These are phyloP conservation scores for Sarcophaga variegata DNA, from an alignment of 2,888 invertebrate species.

Conservation along the genomic window DNA sequence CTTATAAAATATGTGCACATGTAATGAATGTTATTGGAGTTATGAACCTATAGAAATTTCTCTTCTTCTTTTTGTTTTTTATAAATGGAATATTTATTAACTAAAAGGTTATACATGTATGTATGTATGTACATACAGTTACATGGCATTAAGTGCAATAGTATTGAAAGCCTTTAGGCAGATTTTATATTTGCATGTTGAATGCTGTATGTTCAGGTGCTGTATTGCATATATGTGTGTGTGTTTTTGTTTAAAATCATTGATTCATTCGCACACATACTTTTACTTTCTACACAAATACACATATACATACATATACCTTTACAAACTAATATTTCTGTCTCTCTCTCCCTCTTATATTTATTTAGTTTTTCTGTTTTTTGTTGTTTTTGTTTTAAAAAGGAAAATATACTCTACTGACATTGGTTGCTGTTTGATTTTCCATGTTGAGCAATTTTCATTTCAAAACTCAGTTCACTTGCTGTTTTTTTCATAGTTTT, in stretches of 20 bases:
- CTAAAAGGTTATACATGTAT: background rate
- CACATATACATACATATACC: too few relatives aligned
- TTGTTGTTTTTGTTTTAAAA: background rate
- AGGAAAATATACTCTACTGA: constrained; percentile 9
- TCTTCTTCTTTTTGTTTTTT: too few relatives aligned
- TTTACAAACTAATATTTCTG: too few relatives aligned
- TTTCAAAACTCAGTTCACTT: background rate
- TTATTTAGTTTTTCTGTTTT: too few relatives aligned
- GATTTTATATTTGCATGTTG: background rate
- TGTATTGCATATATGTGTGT: background rate
- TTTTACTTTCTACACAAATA: background rate
- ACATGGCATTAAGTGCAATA: background rate
- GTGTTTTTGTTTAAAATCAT: background rate
- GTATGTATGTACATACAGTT: background rate
- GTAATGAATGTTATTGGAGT: too few relatives aligned
- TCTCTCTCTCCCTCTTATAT: background rate
- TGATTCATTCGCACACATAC: background rate
- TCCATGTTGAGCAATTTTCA: background rate
- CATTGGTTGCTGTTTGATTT: constrained; percentile 22
- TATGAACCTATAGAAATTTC: too few relatives aligned
- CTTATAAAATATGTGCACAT: too few relatives aligned
- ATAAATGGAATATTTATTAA: too few relatives aligned
- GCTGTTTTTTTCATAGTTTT: background rate
- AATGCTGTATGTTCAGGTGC: too few relatives aligned
- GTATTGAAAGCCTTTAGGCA: background rate